These are phyloP conservation scores for Garra rufa DNA, from an alignment of 2,113 vertebrate genomes.

Conservation along the genomic window DNA sequence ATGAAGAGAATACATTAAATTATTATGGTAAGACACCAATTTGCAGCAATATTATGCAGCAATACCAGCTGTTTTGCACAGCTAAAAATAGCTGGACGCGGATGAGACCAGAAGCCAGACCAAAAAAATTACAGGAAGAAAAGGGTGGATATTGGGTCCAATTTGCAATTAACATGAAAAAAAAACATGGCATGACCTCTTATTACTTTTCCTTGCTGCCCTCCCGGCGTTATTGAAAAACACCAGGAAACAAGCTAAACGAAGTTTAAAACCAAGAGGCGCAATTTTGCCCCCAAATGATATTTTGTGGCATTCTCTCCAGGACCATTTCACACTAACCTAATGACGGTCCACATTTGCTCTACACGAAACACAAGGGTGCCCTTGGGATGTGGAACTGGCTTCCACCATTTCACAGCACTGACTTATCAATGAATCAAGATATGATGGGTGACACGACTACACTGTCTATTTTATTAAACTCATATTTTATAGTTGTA, in stretches of 20 bases:
- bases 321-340: background rate
- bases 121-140: too few species aligned
- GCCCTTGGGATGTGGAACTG: background rate
- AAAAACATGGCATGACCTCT: background rate
- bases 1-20: too few species aligned
- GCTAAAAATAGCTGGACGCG: too few species aligned
- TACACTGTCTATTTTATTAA: slow-evolving; percentile 46
- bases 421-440: slow-evolving; percentile 46
- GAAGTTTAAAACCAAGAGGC: background rate
- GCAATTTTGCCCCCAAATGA: background rate
- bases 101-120: too few species aligned
- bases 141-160: too few species aligned
- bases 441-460: slow-evolving; percentile 22
- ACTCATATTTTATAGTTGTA: slow-evolving; percentile 49
- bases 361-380: background rate
- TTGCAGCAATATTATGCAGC: too few species aligned
- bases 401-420: background rate
- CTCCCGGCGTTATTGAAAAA: background rate
- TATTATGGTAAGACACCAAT: too few species aligned
- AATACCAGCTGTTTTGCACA: too few species aligned
- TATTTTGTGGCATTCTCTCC: slow-evolving; percentile 1
- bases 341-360: slow-evolving; percentile 2
- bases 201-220: background rate
- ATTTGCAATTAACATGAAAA: too few species aligned
- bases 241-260: background rate